These are phyloP conservation scores for Apogon talboti DNA, from an alignment of 2,797 vertebrate species.

Conservation along the genomic window DNA sequence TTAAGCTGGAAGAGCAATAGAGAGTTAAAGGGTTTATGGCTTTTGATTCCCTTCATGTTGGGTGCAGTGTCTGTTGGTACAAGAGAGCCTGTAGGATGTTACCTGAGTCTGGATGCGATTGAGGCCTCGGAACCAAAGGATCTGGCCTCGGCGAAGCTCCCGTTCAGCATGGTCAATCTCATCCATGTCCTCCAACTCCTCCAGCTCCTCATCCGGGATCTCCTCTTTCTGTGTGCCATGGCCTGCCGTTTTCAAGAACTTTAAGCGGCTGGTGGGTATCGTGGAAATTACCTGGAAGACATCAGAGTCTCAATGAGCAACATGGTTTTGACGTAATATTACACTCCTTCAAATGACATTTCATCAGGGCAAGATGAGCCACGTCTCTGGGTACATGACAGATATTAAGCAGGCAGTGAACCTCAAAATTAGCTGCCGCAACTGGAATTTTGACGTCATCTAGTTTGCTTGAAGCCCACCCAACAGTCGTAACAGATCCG, in stretches of 20 bases:
- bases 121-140: conserved; percentile 99
- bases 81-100: conserved; percentile 64
- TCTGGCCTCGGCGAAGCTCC: conserved; percentile 96
- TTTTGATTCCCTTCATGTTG: conserved; percentile 70
- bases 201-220: conserved; percentile 97
- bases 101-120: conserved; percentile 99
- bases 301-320: conserved; percentile 15
- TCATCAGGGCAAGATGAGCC: conserved; percentile 1
- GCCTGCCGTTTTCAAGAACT: conserved; percentile 97
- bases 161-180: conserved; percentile 98
- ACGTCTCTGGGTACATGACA: conserved; percentile 3
- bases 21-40: conserved; percentile 79
- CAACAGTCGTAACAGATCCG: neutral
- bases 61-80: conserved; percentile 18
- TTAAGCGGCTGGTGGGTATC: conserved; percentile 96
- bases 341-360: conserved; percentile 3
- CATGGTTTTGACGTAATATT: neutral
- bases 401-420: conserved; percentile 25
- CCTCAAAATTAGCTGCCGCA: conserved; percentile 28
- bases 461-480: neutral
- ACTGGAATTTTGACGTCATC: conserved; percentile 10
- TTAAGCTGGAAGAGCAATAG: conserved; percentile 73
- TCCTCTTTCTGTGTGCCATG: conserved; percentile 98
- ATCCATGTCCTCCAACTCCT: conserved; percentile 94
- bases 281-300: conserved; percentile 91